Evolutionary conservation across 2,888 invertebrate genomes (phyloP), one percentile per base, ranked within the genome.

Genomic region (Cataglyphis albicans): DNA sequence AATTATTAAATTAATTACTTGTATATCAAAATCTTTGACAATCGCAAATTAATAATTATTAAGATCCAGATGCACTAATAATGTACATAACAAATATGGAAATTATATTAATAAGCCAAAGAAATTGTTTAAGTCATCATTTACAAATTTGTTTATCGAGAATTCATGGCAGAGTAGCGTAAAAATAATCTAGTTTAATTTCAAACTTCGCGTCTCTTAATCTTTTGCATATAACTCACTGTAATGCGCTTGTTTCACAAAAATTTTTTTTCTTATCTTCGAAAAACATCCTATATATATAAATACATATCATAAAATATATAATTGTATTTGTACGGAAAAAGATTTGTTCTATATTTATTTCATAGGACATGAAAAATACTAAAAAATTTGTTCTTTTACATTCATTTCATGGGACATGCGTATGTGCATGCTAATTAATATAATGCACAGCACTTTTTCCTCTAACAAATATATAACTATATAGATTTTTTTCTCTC

Each of bases 1-100:
- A n/a, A 52, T 0, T n/a, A 52, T 44, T 44, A 15, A 21, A 64
- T 64, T 70, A 29, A 73, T 64, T 70, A 29, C 44, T 80, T 73
- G 15, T 21, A 38, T 59, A 59, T 21, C n/a, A 4, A 44, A n/a
- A 12, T 67, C 57, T 32, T 32, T 12, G 18, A 0, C 12, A 9
- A 78, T 9, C 0, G 3, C 25, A 55, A 55, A 55, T 25, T n/a
- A 29, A 76, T 70, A 32, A 65, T 65, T 65, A n/a, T 21, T 25
- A 29, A 5, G 0, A 18, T 52, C n/a, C 48, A 35, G 18, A 52
- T 52, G 12, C 48, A 18, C 29, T 59, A 41, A 59, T n/a, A 10
- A 41, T 12, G 35, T 15, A 21, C 18, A 4, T 6, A 6, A 74
- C 7, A 63, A 32, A 63, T 35, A n/a, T 32, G 15, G 1, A 32